Conservation (phyloP, 2,113 vertebrate species). For the Albula goreensis region DNA sequence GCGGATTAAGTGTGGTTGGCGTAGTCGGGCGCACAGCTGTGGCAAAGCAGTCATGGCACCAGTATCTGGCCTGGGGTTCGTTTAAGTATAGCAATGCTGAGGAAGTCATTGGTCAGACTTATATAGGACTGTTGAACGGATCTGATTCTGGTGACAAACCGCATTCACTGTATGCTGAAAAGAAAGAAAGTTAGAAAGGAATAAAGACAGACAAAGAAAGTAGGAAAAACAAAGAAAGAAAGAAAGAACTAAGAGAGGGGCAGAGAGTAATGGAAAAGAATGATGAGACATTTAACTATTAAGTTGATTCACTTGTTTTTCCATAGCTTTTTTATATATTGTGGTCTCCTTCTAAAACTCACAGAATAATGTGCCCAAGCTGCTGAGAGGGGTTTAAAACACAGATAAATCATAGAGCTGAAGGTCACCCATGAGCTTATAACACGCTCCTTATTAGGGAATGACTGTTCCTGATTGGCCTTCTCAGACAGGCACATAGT, state of each 20-base stretch:
- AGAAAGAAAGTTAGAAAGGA: constrained; percentile 33
- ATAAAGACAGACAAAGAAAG: constrained; percentile 33
- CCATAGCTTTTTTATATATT: neutral
- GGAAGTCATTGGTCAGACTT: neutral
- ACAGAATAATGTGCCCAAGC: too few relatives aligned
- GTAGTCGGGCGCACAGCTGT: neutral
- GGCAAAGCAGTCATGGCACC: neutral
- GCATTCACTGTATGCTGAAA: neutral
- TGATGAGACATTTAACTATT: too few relatives aligned
- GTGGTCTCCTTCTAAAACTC: neutral
- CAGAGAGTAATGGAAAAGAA: neutral
- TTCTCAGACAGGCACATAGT: too few relatives aligned
- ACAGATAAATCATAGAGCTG: too few relatives aligned
- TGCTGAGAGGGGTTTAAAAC: too few relatives aligned
- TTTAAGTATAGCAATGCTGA: neutral
- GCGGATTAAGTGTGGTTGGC: neutral
- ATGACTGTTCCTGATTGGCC: too few relatives aligned
- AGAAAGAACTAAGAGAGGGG: neutral
- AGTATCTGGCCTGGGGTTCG: neutral
- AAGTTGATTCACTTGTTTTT: too few relatives aligned
- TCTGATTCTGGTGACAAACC: neutral
- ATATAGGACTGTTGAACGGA: neutral
- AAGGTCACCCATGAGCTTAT: too few relatives aligned
- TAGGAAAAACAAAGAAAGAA: too few relatives aligned
- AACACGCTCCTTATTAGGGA: too few relatives aligned